Conservation (phyloP, 2,888 invertebrate genomes). For the Elysia crispata region DNA sequence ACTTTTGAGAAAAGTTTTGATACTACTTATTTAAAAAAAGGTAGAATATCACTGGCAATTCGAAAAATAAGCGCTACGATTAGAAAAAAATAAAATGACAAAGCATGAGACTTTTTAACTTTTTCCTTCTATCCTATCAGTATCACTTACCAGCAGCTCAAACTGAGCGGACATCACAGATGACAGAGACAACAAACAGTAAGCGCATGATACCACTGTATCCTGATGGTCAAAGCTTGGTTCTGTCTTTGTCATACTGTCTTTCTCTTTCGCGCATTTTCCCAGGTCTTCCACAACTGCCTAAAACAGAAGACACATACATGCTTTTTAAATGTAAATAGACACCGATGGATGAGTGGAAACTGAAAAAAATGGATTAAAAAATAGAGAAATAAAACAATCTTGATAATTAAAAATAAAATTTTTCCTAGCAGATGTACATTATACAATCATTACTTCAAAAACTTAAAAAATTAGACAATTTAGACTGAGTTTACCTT, state of each 20-base stretch:
- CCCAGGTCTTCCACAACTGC: slow-evolving; percentile 31
- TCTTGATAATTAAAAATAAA: too few relatives aligned
- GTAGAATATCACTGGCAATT: too few relatives aligned
- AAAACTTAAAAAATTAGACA: not conserved
- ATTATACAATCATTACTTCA: not conserved
- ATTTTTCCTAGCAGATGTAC: too few relatives aligned
- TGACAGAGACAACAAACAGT: not conserved
- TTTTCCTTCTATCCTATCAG: too few relatives aligned
- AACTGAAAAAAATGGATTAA: too few relatives aligned
- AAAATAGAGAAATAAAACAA: too few relatives aligned
- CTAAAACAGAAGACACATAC: not conserved
- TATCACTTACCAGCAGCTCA: slow-evolving; percentile 31
- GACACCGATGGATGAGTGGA: too few relatives aligned
- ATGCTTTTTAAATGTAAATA: not conserved
- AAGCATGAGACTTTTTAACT: too few relatives aligned
- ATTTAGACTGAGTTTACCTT: not conserved
- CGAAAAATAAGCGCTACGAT: too few relatives aligned
- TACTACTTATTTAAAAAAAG: too few relatives aligned
- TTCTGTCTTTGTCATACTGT: not conserved
- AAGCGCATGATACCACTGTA: slow-evolving; percentile 3
- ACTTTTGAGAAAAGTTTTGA: too few relatives aligned
- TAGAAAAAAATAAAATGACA: too few relatives aligned
- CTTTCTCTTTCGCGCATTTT: not conserved
- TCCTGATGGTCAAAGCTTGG: not conserved
- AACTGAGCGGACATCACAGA: slow-evolving; percentile 32